Evolutionary conservation across 2,888 invertebrate genomes (phyloP), one percentile per base, ranked within the genome.

Genomic region (Leuctra nigra): DNA sequence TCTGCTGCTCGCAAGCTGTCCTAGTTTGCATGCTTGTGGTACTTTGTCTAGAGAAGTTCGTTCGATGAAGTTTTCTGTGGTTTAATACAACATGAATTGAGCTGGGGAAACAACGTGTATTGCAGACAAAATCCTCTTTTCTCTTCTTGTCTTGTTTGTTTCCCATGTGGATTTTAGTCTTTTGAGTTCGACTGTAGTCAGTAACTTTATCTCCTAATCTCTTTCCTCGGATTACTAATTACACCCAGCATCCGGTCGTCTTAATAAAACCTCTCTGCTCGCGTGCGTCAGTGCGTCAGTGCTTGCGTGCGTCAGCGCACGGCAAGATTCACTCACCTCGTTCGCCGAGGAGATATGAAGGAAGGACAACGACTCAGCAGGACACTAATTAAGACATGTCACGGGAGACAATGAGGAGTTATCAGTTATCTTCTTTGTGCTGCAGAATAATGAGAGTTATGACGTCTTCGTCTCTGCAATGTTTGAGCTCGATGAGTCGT

Each of bases 221-320:
- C 20, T 20, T 39, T 39, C 39, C 39, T 39, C 39, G 39, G 39
- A 39, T 44, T 44, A 44, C 44, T 44, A 44, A 44, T 44, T 44
- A 23, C 44, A 44, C 23, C 44, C 44, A 44, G 44, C 44, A 44
- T 44, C 44, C 44, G 44, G 44, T 44, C 22, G 44, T 44, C 44
- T 44, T 44, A 22, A 44, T 44, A 44, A 9, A 16, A 6, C 20
- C 23, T 22, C 29, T 29, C 11, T 29, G 29, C 29, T 7, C 11
- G 29, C 11, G 29, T 44, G 44, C 44, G 23, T 20, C n/a, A 22
- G 23, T 13, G n/a, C 44, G 23, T 23, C 22, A 23, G 22, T 16
- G 20, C 18, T 4, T 11, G 44, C 20, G n/a, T 20, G 44, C 44
- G 44, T 44, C 29, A 7, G 29, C 11, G 29, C 44, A 44, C 44